Conservation (phyloP, 1,140 invertebrate species). For the Aphaenogaster rudis region DNA sequence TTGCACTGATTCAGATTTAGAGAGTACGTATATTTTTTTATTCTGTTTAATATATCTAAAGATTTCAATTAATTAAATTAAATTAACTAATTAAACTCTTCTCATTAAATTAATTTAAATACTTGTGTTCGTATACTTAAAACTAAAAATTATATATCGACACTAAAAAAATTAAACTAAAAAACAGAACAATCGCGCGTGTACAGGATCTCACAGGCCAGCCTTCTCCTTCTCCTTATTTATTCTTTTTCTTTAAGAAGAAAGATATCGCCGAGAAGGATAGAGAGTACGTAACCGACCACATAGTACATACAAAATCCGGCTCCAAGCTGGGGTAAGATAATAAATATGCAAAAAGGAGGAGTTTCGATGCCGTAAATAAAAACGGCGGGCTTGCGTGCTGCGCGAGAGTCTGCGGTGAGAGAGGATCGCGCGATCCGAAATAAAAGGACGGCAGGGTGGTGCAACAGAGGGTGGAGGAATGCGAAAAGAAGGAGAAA, state of each 20-base stretch:
- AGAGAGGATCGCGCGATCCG: slow-evolving; percentile 50
- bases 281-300: slow-evolving; percentile 26
- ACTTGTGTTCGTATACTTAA: neutral
- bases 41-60: neutral
- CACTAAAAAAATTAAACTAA: neutral
- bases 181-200: slow-evolving; percentile 35
- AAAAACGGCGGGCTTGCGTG: slow-evolving; percentile 72
- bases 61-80: neutral
- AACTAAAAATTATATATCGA: slow-evolving; percentile 20
- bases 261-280: slow-evolving; percentile 58
- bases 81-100: no score
- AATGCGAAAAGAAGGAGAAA: slow-evolving; percentile 29
- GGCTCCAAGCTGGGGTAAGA: slow-evolving; percentile 55
- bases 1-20: no score
- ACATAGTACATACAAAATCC: slow-evolving; percentile 64
- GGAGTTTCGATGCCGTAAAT: slow-evolving; percentile 73
- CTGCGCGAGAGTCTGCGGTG: slow-evolving; percentile 58
- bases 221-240: neutral
- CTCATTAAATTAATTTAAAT: slow-evolving; percentile 10
- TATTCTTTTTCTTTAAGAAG: slow-evolving; percentile 20
- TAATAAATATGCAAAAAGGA: slow-evolving; percentile 79
- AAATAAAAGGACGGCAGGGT: slow-evolving; percentile 65
- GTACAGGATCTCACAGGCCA: slow-evolving; percentile 5
- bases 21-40: neutral
- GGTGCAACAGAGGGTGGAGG: slow-evolving; percentile 40